These are phyloP conservation scores for Balearica regulorum DNA, from an alignment of 2,797 vertebrate genomes.

Conservation along the genomic window DNA sequence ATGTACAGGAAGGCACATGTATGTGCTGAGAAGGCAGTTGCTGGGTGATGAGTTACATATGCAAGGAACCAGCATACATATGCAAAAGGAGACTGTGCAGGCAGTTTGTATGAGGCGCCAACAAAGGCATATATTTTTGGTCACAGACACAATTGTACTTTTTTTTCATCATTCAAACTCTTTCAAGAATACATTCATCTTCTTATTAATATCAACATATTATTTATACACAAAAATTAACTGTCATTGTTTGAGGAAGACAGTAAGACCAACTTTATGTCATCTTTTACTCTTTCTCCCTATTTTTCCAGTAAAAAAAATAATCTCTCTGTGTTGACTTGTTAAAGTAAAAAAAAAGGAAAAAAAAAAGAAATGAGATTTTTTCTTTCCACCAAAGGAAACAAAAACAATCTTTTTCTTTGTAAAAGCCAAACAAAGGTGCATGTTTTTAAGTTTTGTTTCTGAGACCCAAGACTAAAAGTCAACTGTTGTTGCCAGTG, in stretches of 20 bases:
- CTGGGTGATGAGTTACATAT: background rate
- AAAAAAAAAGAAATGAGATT: background rate
- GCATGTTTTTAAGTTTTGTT: background rate
- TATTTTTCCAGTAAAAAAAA: background rate
- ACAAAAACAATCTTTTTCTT: background rate
- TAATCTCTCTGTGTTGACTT: background rate
- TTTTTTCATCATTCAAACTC: background rate
- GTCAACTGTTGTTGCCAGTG: background rate
- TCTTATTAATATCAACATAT: background rate
- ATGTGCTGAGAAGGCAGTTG: background rate
- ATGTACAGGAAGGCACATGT: background rate
- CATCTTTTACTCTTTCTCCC: background rate
- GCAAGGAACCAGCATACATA: background rate
- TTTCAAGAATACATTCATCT: background rate
- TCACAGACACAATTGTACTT: background rate
- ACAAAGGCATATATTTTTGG: background rate
- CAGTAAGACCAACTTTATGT: background rate
- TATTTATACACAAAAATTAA: background rate
- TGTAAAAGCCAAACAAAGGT: background rate
- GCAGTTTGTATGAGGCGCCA: background rate
- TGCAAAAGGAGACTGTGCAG: background rate
- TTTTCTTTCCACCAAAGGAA: background rate
- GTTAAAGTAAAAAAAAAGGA: background rate
- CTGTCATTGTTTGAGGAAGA: background rate
- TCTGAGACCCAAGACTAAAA: background rate